Conservation (phyloP, 2,797 vertebrate species). For the Knipowitschia caucasica region DNA sequence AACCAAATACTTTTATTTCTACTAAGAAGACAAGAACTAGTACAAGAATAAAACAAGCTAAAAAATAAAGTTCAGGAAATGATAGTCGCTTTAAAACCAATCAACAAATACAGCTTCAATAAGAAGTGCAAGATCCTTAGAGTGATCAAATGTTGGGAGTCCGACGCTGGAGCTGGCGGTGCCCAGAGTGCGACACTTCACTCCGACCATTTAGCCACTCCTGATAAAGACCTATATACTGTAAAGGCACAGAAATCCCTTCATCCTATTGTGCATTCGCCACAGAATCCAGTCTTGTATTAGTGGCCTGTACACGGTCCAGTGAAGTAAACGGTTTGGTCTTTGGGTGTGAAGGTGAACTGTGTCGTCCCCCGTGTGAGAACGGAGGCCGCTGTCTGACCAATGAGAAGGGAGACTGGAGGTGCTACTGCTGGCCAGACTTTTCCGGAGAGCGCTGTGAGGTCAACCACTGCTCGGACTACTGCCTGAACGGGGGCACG, state of each 20-base stretch:
- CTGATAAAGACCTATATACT: too few species aligned
- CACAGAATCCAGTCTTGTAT: background rate
- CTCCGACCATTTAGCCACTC: too few species aligned
- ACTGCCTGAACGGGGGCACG: conserved; percentile 94
- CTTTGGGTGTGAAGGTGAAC: conserved; percentile 79
- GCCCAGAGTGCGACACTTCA: too few species aligned
- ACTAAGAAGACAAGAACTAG: too few species aligned
- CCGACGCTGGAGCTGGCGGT: too few species aligned
- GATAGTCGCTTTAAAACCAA: too few species aligned
- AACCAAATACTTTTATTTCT: too few species aligned
- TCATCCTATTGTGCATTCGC: conserved; percentile 2
- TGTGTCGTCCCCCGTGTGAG: conserved; percentile 89
- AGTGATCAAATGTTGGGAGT: too few species aligned
- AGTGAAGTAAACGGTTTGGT: conserved; percentile 13
- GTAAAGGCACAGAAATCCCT: background rate
- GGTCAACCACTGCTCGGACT: conserved; percentile 92
- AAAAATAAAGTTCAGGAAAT: too few species aligned
- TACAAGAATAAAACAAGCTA: too few species aligned
- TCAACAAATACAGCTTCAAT: too few species aligned
- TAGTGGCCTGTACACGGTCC: conserved; percentile 16
- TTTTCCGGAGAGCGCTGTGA: conserved; percentile 96
- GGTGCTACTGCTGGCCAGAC: conserved; percentile 96
- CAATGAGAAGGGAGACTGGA: conserved; percentile 91
- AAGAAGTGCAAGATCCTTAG: too few species aligned
- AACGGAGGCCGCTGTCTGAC: conserved; percentile 94